Conservation (phyloP, 2,113 vertebrate species). For the Thymallus thymallus region DNA sequence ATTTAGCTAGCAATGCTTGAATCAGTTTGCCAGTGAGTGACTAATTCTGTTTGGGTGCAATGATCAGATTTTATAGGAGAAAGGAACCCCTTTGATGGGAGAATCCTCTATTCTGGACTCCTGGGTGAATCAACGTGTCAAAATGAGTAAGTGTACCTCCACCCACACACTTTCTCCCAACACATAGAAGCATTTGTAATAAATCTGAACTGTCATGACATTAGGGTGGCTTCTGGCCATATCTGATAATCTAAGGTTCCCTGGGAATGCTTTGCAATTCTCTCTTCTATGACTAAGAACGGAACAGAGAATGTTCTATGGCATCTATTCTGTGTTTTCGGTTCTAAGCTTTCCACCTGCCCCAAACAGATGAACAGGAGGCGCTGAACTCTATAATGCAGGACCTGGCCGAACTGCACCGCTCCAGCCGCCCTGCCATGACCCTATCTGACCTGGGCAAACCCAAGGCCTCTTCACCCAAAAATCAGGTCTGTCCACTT, state of each 20-base stretch:
- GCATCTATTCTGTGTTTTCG: neutral
- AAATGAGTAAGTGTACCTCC: constrained; percentile 81
- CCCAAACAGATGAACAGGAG: constrained; percentile 87
- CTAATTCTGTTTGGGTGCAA: constrained; percentile 6
- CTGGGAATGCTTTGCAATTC: neutral
- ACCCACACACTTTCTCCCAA: neutral
- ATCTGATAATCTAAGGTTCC: neutral
- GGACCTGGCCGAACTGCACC: constrained; percentile 96
- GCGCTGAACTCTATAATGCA: constrained; percentile 98
- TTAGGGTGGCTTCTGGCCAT: neutral
- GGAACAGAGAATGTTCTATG: too few relatives aligned
- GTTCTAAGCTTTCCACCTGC: neutral
- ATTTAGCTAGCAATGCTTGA: too few relatives aligned
- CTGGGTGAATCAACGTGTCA: constrained; percentile 75
- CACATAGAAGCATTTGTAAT: neutral
- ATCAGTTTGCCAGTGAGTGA: neutral
- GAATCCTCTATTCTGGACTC: constrained; percentile 80
- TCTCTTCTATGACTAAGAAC: too few relatives aligned
- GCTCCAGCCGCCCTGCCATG: constrained; percentile 87
- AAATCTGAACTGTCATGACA: neutral
- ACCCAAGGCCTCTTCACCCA: constrained; percentile 88
- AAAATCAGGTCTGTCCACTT: constrained; percentile 87
- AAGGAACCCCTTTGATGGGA: constrained; percentile 86
- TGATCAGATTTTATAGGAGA: constrained; percentile 65
- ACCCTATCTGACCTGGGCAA: constrained; percentile 85